Evolutionary conservation across 2,113 vertebrate species (phyloP), one percentile per base, ranked within the genome.

Genomic region (Clinocottus analis): DNA sequence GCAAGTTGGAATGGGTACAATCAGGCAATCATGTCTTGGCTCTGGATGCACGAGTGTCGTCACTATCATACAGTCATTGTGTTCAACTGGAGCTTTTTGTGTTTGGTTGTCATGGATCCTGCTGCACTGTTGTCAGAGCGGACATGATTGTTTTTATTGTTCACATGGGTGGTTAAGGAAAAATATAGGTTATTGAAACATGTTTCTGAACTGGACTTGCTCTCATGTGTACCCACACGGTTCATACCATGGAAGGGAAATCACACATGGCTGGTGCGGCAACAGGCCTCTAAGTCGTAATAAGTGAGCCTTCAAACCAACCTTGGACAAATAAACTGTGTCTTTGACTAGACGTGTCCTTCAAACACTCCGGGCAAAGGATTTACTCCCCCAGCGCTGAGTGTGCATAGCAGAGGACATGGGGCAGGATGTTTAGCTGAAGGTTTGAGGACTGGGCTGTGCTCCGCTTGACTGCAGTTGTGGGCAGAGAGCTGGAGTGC

Each of bases 51-150:
- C 58, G 41, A 68, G 49, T 47, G 72, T 76, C 81, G 81, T 83
- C 76, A 63, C 83, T 85, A 79, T 86, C 86, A 49, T 75, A 66
- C 64, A 82, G 79, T 84, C 73, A 64, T 47, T 77, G 74, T 88
- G 73, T 64, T 83, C 29, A 16, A 41, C 62, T 71, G 66, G 47
- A 84, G 65, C 69, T 72, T 86, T 87, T 86, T 78, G 67, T 85
- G 77, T 89, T 85, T 75, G 85, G 85, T 94, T 91, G 81, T 79
- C 77, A 87, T 91, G 89, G 85, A 84, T 85, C 53, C 86, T 62
- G 60, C 83, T 88, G 79, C 79, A 53, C 5, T 56, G 70, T 89
- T 78, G 85, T 85, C 81, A 77, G 58, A 72, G 37, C 49, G 69
- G 67, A 60, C 79, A 56, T n/a, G 2, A 35, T 77, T 85, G 76